Conservation (phyloP, 2,113 vertebrate species). For the Clinocottus analis region DNA sequence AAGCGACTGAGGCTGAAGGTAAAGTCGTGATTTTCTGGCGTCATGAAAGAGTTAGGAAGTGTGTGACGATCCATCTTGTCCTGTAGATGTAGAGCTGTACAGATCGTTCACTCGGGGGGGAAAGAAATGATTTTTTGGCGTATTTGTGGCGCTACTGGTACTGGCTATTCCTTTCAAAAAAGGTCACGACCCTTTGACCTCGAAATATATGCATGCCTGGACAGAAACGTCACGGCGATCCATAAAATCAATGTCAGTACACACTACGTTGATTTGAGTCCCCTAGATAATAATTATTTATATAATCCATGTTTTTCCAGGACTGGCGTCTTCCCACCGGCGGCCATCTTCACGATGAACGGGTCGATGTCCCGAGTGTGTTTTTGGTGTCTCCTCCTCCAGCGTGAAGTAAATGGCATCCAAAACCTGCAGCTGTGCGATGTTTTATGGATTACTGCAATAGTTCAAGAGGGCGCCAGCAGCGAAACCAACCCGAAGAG, state of each 20-base stretch:
- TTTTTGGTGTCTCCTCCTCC: conserved; percentile 55
- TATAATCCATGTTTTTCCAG: conserved; percentile 2
- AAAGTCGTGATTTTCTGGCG: not conserved
- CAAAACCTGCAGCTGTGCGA: conserved; percentile 47
- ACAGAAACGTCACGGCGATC: not conserved
- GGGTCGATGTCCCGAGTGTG: conserved; percentile 59
- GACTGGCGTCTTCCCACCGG: not conserved
- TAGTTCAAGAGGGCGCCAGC: conserved; percentile 44
- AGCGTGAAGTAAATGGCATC: conserved; percentile 43
- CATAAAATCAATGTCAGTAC: not conserved
- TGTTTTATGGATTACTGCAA: conserved; percentile 60
- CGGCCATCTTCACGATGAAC: conserved; percentile 46
- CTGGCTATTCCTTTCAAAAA: too few relatives aligned
- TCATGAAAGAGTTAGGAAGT: not conserved
- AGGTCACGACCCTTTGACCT: too few relatives aligned
- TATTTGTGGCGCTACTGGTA: too few relatives aligned
- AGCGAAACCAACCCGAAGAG: conserved; percentile 14
- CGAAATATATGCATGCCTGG: not conserved
- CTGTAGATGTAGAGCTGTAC: not conserved
- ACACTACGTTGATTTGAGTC: too few relatives aligned
- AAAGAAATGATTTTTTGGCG: too few relatives aligned
- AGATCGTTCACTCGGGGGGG: too few relatives aligned
- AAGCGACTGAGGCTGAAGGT: not conserved
- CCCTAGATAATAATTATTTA: not conserved
- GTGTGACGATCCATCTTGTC: not conserved